Base-by-base conservation (phyloP, 1,140 invertebrate genomes). In the Drosophila ambigua region DNA sequence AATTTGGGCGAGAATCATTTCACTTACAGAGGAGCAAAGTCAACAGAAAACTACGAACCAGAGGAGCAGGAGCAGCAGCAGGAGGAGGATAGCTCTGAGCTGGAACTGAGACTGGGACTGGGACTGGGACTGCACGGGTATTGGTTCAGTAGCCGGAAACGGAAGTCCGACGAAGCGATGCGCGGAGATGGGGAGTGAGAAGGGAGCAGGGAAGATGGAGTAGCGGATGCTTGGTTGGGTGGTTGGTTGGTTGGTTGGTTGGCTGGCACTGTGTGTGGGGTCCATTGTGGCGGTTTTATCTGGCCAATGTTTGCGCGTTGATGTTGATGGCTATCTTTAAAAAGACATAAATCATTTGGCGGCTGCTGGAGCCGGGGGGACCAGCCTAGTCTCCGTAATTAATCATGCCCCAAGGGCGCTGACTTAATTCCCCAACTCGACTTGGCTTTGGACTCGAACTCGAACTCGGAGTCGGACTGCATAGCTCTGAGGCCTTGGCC, bases 241-340 rank as follows among this genome's bases (percentile, higher is more conserved):
- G n/a, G 2, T 3, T 24, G 24, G 50, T 51, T 11, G 35, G 16
- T 8, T 20, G 6, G 52, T 46, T 16, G 46, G 61, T n/a, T n/a
- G n/a, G n/a, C n/a, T n/a, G 41, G 28, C 9, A 43, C 11, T 15
- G 23, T 8, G 50, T 57, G 67, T 16, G 48, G n/a, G 76, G 69
- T 66, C 65, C 72, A 83, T 85, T 85, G 81, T 80, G 72, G 77
- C 67, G 50, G 77, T 60, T 68, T 84, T 84, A 84, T 85, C 81
- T 80, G 69, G 48, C 58, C 77, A 71, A 57, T 75, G 81, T 75
- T 81, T 81, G 68, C 64, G 72, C 82, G 77, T 85, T 85, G 77
- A 85, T 84, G 81, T 80, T 84, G 81, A 87, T 87, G 77, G 82
- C 82, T 85, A 85, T 85, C 81, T 85, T 85, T 87, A 85, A 85